Evolutionary conservation across 1,140 invertebrate species (phyloP).

Genomic region (Orius insidiosus): DNA sequence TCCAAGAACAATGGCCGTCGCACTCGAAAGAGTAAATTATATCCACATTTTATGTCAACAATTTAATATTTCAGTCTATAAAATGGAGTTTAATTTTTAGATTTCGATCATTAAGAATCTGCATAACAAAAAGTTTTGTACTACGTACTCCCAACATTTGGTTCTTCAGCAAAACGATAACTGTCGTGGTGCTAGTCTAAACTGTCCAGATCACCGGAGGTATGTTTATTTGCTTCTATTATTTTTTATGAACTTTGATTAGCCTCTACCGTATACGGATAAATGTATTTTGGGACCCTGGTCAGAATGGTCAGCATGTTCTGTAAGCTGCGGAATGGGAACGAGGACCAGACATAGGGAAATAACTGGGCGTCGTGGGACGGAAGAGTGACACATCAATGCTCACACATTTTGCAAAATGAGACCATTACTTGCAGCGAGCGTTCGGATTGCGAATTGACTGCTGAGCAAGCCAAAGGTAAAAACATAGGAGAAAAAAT

Average conservation of each 20-base stretch:
- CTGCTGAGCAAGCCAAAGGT: slow-evolving; percentile 15
- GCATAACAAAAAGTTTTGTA: neutral
- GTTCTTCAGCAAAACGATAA: too few species aligned
- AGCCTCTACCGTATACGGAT: slow-evolving; percentile 15
- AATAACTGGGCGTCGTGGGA: too few species aligned
- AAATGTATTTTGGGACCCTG: slow-evolving; percentile 53
- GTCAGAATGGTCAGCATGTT: slow-evolving; percentile 62
- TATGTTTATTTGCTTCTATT: neutral
- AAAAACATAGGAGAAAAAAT: neutral
- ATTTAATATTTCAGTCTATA: too few species aligned
- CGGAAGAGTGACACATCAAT: neutral
- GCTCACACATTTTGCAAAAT: neutral
- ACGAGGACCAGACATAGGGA: slow-evolving; percentile 17
- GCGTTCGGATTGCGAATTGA: slow-evolving; percentile 8
- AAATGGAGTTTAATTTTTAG: neutral
- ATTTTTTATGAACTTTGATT: slow-evolving; percentile 4
- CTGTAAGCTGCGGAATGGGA: slow-evolving; percentile 58
- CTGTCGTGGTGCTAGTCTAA: neutral
- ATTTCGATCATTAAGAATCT: neutral
- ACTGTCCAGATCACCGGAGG: neutral
- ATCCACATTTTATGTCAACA: too few species aligned
- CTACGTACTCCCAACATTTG: neutral
- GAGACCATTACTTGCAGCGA: neutral
- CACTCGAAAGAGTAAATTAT: too few species aligned
- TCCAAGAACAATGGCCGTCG: too few species aligned